Conservation (phyloP, 2,888 invertebrate species). For the Aromia moschata region DNA sequence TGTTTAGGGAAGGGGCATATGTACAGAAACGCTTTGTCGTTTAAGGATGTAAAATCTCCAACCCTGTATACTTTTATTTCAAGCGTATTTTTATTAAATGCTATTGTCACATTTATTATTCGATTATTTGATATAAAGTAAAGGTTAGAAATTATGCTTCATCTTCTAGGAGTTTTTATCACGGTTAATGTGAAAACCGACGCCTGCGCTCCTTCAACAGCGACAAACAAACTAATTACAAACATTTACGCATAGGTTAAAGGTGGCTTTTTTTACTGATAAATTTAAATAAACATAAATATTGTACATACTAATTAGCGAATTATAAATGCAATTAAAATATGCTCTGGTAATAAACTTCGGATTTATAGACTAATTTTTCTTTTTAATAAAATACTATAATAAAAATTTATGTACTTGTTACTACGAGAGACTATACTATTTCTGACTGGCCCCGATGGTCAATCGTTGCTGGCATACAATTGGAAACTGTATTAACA, state of each 20-base stretch:
- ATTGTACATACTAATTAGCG: background rate
- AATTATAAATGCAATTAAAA: background rate
- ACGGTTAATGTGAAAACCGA: too few relatives aligned
- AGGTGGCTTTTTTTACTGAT: slow-evolving; percentile 4
- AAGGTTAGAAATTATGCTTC: background rate
- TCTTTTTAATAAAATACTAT: background rate
- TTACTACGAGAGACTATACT: too few relatives aligned
- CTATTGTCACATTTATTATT: background rate
- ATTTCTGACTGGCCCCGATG: too few relatives aligned
- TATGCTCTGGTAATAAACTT: background rate
- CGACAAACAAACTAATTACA: background rate
- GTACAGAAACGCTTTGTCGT: too few relatives aligned
- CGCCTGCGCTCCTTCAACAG: too few relatives aligned
- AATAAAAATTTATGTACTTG: too few relatives aligned
- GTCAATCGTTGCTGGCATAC: too few relatives aligned
- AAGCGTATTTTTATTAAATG: too few relatives aligned
- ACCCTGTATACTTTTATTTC: too few relatives aligned
- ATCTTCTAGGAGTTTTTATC: background rate
- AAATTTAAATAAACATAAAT: slow-evolving; percentile 3
- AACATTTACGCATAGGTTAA: slow-evolving; percentile 1
- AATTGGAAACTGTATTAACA: too few relatives aligned
- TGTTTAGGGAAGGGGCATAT: too few relatives aligned
- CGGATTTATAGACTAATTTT: background rate
- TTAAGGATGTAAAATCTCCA: too few relatives aligned
- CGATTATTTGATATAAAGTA: background rate